These are phyloP conservation scores for Acanthornis magna DNA, from an alignment of 2,797 vertebrate genomes.

Conservation along the genomic window DNA sequence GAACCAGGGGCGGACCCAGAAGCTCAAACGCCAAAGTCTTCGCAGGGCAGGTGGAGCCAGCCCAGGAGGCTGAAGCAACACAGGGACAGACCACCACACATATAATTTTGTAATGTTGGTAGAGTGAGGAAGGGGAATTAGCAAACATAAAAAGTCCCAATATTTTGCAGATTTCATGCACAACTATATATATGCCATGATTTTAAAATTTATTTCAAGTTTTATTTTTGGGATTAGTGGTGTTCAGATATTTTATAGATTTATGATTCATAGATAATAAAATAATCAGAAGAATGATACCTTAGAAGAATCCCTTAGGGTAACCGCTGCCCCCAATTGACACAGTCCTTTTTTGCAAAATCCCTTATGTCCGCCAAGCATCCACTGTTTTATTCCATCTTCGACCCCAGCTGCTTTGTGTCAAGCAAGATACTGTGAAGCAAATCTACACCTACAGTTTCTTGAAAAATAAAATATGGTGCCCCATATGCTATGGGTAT, in stretches of 20 bases:
- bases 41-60: too few relatives aligned
- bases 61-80: too few relatives aligned
- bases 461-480: background rate
- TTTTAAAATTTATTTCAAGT: background rate
- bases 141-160: background rate
- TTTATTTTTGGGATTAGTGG: background rate
- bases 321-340: background rate
- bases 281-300: background rate
- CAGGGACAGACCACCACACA: too few relatives aligned
- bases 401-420: background rate
- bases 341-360: background rate
- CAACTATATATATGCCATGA: background rate
- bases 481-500: accelerated
- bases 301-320: background rate
- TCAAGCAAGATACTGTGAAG: background rate
- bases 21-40: too few relatives aligned
- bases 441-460: background rate
- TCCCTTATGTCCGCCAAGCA: background rate
- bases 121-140: background rate
- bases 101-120: background rate
- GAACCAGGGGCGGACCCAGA: too few relatives aligned
- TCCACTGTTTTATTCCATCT: background rate
- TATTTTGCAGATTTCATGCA: background rate
- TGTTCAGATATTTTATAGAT: background rate
- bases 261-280: background rate